phyloP scores from a whole-genome alignment of 2,888 invertebrate genomes.

The Vandiemenella viatica region DNA sequence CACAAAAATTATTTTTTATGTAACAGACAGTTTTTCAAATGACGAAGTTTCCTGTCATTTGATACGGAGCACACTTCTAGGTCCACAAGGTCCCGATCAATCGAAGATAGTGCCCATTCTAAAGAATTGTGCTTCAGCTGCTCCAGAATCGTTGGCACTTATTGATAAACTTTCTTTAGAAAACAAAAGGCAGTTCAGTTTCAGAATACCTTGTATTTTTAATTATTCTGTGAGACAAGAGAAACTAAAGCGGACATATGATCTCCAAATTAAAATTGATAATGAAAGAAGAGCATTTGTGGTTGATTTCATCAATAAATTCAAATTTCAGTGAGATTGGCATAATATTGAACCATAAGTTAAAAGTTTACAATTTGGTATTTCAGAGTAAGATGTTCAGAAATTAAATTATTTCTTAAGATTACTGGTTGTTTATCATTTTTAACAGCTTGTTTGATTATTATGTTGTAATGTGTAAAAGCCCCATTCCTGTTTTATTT shows the following conservation, averaged over 20 bases:
- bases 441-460: too few relatives aligned
- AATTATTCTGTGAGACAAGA: neutral
- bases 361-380: too few relatives aligned
- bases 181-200: neutral
- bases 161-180: neutral
- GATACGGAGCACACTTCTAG: neutral
- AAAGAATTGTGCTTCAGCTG: neutral
- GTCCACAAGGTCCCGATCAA: neutral
- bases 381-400: too few relatives aligned
- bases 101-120: neutral
- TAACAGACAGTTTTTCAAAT: neutral
- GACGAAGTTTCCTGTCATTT: neutral
- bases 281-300: neutral
- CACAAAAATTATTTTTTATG: neutral
- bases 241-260: neutral
- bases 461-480: too few relatives aligned
- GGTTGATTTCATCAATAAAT: neutral
- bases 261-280: neutral
- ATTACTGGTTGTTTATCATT: too few relatives aligned
- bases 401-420: too few relatives aligned
- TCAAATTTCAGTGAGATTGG: too few relatives aligned
- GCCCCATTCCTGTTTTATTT: too few relatives aligned
- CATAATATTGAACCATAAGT: too few relatives aligned
- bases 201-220: constrained; percentile 1
- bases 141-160: neutral